A percentile compares a stretch with the other conserved stretches of the same genome.
Conservation (phyloP, 1,140 invertebrate species). For the Zophobas morio region DNA sequence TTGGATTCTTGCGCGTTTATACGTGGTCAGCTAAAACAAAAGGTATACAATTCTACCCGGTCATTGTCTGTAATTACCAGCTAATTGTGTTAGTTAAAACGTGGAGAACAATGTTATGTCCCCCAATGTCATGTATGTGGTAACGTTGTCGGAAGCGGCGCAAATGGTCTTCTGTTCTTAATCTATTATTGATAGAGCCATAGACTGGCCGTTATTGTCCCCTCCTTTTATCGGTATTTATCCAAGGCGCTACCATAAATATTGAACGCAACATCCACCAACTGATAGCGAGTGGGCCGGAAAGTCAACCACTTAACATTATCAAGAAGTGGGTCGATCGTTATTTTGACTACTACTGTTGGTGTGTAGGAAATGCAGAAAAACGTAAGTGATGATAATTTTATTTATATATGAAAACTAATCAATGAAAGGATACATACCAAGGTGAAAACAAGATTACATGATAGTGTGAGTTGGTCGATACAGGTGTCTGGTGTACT, state of each 20-base stretch:
- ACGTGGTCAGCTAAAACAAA: conserved; percentile 1
- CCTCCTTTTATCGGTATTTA: conserved; percentile 18
- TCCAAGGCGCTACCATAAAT: conserved; percentile 15
- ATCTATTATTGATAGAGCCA: conserved; percentile 8
- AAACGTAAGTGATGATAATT: conserved; percentile 13
- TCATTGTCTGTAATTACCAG: neutral
- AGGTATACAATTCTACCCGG: conserved; percentile 1
- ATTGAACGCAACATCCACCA: conserved; percentile 2
- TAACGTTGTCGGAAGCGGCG: neutral
- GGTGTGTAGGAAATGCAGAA: conserved; percentile 13
- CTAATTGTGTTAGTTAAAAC: too few relatives aligned
- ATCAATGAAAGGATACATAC: conserved; percentile 14
- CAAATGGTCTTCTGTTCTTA: conserved; percentile 7
- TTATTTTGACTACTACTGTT: neutral
- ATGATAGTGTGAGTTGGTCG: neutral
- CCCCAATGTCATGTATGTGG: neutral
- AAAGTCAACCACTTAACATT: neutral
- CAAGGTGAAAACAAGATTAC: conserved; percentile 30
- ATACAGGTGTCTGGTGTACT: conserved; percentile 33
- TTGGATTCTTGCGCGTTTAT: conserved; percentile 2
- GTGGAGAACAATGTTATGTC: neutral
- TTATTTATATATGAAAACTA: neutral
- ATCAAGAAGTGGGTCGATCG: conserved; percentile 10
- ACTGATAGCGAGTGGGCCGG: conserved; percentile 3
- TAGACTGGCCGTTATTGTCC: conserved; percentile 7